Conservation (phyloP, 1,140 invertebrate genomes). For the Lethocerus indicus region DNA sequence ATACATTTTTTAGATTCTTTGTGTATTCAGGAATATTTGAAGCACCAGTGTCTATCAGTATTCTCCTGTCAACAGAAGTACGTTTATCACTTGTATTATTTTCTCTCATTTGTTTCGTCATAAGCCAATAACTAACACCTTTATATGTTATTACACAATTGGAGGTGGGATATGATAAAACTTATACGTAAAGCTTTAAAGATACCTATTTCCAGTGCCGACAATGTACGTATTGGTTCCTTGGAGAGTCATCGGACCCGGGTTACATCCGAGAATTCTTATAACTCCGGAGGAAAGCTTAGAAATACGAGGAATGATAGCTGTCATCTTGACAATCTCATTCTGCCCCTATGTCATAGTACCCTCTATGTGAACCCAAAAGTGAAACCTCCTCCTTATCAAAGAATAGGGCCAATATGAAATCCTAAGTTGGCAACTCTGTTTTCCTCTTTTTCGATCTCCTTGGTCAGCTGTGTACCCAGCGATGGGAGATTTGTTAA, state of each 20-base stretch:
- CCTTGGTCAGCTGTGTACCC: no score
- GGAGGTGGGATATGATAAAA: constrained; percentile 1
- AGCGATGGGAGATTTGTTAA: no score
- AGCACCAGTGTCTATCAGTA: constrained; percentile 85
- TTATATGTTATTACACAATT: no score
- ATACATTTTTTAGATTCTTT: constrained; percentile 16
- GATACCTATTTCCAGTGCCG: constrained; percentile 68
- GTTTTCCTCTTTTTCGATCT: no score
- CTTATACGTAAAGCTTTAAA: constrained; percentile 6
- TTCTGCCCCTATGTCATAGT: no score
- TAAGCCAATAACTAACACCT: no score
- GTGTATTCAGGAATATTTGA: constrained; percentile 34
- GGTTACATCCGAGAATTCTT: constrained; percentile 86
- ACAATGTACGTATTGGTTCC: constrained; percentile 94
- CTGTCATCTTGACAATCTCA: neutral
- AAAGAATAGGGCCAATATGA: no score
- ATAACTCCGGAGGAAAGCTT: constrained; percentile 62
- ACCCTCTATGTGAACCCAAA: no score
- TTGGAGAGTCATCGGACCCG: constrained; percentile 84
- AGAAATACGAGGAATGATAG: constrained; percentile 54
- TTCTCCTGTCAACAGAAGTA: constrained; percentile 40
- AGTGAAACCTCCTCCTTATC: no score
- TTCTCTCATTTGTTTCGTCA: no score
- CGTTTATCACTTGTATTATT: no score
- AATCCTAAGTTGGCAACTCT: no score